Evolutionary conservation across 2,797 vertebrate genomes (phyloP), one percentile per base, ranked within the genome.

Genomic region (Halcyon smyrnensis): DNA sequence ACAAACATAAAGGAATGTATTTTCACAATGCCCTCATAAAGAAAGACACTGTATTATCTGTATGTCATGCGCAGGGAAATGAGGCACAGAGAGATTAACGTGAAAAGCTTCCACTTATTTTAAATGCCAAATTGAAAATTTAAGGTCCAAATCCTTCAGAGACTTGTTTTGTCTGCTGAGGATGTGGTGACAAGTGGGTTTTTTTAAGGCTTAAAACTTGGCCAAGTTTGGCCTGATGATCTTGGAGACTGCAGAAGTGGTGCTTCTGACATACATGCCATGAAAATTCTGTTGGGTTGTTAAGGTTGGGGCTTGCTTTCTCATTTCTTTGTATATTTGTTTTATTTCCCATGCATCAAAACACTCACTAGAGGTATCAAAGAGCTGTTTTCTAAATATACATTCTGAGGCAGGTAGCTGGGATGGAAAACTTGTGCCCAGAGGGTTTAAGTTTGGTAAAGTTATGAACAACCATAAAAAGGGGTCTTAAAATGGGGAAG

Each of bases 1-100:
- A 91, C 81, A 87, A 92, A 95, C 81, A 91, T 37, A 50, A 93
- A 93, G 68, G 68, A 83, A 95, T 65, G 84, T 54, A 68, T 92
- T 95, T 96, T 80, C 82, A 87, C 87, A 85, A 73, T 71, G 79
- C 24, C 57, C 62, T 83, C 71, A 71, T 60, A 85, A 93, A 91
- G 53, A 65, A 79, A 93, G 45, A 63, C 28, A 10, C 63, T 45
- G 45, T 23, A 50, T 83, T 89, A 91, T 34, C 91, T 53, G 8
- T 80, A 90, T 54, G 62, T 77, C 78, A 92, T 43, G 16, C 84
- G 25, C 59, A 89, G 60, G 64, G 75, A 89, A 92, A 6, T 56
- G 75, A 94, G 81, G 62, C 37, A 85, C 23, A 50, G 23, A 27
- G n/a, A 84, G 36, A 93, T 81, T 68, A 92, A 54, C 7, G 28